These are phyloP conservation scores for Pantherophis alleghaniensis DNA, from an alignment of 2,797 vertebrate genomes.

Conservation along the genomic window DNA sequence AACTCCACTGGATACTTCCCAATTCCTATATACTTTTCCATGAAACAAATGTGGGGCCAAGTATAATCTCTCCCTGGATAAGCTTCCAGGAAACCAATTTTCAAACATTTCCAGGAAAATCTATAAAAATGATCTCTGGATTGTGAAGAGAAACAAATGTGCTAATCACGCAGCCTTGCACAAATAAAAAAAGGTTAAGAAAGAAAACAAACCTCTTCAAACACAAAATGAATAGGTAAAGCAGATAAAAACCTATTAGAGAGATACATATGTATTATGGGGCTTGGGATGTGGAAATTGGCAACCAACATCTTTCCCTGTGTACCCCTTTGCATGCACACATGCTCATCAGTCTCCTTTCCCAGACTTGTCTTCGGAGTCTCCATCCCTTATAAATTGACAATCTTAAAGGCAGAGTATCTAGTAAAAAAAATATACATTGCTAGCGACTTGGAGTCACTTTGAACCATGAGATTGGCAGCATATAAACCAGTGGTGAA, in stretches of 20 bases:
- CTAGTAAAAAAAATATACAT: background rate
- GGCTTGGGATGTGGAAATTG: background rate
- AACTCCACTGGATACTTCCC: background rate
- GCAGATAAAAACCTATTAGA: background rate
- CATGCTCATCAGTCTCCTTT: background rate
- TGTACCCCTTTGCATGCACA: background rate
- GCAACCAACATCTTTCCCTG: background rate
- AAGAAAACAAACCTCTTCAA: background rate
- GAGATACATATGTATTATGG: background rate
- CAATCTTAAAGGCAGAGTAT: background rate
- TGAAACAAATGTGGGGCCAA: background rate
- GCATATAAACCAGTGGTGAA: background rate
- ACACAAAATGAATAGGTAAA: background rate
- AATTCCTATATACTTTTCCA: background rate
- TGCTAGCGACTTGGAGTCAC: background rate
- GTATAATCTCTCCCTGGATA: background rate
- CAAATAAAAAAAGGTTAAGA: background rate
- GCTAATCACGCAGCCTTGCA: background rate
- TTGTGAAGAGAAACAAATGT: background rate
- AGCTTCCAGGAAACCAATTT: background rate
- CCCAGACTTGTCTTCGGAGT: background rate
- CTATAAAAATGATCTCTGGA: background rate
- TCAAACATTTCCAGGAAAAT: background rate
- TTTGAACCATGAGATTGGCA: background rate
- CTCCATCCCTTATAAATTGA: background rate